Percentiles rank a stretch among this genome's conserved stretches.
Conservation (phyloP, 1,140 invertebrate genomes). For the Drosophila ananassae region DNA sequence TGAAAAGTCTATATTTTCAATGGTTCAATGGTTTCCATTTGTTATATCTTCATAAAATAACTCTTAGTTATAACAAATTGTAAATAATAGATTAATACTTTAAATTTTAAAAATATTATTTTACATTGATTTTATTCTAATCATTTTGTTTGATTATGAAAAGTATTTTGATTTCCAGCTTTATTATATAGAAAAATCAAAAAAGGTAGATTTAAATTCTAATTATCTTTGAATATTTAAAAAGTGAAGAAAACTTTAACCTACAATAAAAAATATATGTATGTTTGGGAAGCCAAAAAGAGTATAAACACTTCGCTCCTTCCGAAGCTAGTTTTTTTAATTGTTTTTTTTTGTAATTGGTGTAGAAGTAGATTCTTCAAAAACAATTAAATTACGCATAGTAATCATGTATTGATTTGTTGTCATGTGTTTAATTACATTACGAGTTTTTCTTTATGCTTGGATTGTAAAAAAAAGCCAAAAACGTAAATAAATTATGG, state of each 20-base stretch:
- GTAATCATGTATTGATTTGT: slow-evolving; percentile 23
- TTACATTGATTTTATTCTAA: too few relatives aligned
- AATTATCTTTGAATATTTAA: too few relatives aligned
- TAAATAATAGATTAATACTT: neutral
- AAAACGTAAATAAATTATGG: slow-evolving; percentile 28
- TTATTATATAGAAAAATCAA: too few relatives aligned
- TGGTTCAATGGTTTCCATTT: too few relatives aligned
- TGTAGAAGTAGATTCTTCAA: slow-evolving; percentile 42
- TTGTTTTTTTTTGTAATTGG: slow-evolving; percentile 31
- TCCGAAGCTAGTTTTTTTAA: neutral
- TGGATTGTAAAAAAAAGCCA: slow-evolving; percentile 18
- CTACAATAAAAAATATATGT: neutral
- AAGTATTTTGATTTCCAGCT: neutral
- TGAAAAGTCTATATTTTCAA: too few relatives aligned
- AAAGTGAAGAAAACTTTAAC: neutral
- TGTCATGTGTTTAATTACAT: slow-evolving; percentile 36
- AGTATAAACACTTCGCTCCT: neutral
- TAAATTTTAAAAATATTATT: neutral
- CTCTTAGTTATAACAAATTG: neutral
- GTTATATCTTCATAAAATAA: too few relatives aligned
- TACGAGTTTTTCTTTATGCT: slow-evolving; percentile 26
- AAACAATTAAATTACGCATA: slow-evolving; percentile 37
- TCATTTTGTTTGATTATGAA: neutral
- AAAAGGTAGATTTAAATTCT: too few relatives aligned
- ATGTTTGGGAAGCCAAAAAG: neutral